Conservation (phyloP, 2,113 vertebrate genomes). For the Elephas maximus region DNA sequence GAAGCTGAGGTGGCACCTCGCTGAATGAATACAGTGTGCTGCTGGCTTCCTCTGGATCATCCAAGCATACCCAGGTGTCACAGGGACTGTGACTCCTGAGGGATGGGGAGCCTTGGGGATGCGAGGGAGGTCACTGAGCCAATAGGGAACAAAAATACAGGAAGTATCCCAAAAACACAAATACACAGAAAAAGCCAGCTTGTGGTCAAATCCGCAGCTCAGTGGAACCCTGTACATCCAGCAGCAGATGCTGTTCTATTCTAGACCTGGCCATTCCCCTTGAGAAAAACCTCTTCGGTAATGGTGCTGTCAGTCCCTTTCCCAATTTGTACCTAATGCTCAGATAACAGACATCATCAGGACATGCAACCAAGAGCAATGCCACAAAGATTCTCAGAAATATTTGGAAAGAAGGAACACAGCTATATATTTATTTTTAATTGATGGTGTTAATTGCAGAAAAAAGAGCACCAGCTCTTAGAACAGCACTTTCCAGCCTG, state of each 20-base stretch:
- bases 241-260: conserved; percentile 73
- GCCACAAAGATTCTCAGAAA: conserved; percentile 16
- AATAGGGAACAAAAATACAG: not conserved
- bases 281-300: conserved; percentile 67
- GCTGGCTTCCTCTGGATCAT: conserved; percentile 61
- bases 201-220: conserved; percentile 46
- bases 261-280: conserved; percentile 60
- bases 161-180: conserved; percentile 50
- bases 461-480: conserved; percentile 47
- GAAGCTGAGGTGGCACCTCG: conserved; percentile 49
- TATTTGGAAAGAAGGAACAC: conserved; percentile 40
- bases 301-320: not conserved
- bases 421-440: conserved; percentile 57
- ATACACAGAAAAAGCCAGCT: conserved; percentile 41
- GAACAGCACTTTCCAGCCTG: not conserved
- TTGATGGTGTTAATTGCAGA: conserved; percentile 66
- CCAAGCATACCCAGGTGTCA: not conserved
- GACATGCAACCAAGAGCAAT: not conserved
- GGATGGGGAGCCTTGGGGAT: not conserved
- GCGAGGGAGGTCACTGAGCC: not conserved
- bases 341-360: not conserved
- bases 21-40: conserved; percentile 75
- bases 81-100: not conserved
- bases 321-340: conserved; percentile 53
- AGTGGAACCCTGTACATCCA: conserved; percentile 52